These are phyloP conservation scores for Protodeltote pygarga DNA, from an alignment of 2,888 invertebrate species.

Conservation along the genomic window DNA sequence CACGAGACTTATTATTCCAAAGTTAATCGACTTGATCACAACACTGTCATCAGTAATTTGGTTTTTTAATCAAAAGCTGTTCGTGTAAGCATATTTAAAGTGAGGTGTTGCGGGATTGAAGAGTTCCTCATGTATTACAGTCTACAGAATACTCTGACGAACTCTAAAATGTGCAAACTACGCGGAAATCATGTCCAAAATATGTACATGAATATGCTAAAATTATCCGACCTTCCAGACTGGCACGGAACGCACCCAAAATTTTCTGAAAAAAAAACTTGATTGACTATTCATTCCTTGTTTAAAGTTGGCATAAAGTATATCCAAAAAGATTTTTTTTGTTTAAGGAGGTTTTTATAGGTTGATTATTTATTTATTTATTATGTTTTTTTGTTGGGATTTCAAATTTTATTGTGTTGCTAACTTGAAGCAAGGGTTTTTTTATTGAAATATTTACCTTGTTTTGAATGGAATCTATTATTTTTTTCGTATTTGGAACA, in stretches of 20 bases:
- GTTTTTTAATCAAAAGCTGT: too few species aligned
- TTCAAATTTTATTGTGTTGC: neutral
- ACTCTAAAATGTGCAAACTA: conserved; percentile 26
- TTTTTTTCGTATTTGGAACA: neutral
- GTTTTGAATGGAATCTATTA: neutral
- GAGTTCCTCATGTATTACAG: too few species aligned
- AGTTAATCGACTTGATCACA: too few species aligned
- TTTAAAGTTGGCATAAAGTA: conserved; percentile 7
- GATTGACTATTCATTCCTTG: conserved; percentile 27
- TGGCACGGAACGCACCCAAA: conserved; percentile 11
- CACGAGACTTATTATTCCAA: too few species aligned
- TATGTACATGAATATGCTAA: conserved; percentile 46
- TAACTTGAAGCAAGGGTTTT: neutral
- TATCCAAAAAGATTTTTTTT: conserved; percentile 5
- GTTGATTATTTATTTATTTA: neutral
- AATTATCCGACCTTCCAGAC: conserved; percentile 16
- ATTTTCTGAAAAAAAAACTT: conserved; percentile 17
- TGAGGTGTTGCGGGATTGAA: too few species aligned
- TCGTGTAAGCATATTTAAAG: too few species aligned
- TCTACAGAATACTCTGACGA: neutral
- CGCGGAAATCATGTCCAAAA: conserved; percentile 27
- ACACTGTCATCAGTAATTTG: too few species aligned
- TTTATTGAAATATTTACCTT: neutral
- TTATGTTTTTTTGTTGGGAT: conserved; percentile 2
- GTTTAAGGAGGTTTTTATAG: too few species aligned